A percentile compares a stretch with the other conserved stretches of the same genome.
These are phyloP conservation scores for Silurus lanzhouensis DNA, from an alignment of 2,797 vertebrate species.

Conservation along the genomic window DNA sequence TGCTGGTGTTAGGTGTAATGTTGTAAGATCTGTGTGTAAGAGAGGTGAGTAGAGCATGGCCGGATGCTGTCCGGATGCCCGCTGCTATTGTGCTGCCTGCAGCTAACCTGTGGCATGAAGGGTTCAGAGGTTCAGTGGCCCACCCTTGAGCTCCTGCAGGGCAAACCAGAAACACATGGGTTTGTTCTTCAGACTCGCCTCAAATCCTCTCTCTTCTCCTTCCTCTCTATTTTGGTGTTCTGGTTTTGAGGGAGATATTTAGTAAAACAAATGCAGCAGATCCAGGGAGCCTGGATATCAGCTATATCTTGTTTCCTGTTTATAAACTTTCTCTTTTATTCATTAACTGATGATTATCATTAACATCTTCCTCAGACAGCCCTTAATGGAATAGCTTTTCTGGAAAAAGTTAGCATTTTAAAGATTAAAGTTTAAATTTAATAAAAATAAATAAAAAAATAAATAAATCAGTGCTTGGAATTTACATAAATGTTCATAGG, in stretches of 20 bases:
- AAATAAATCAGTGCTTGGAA: neutral
- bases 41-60: neutral
- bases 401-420: neutral
- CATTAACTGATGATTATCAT: neutral
- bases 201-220: neutral
- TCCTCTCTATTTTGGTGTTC: neutral
- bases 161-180: conserved; percentile 54
- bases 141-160: conserved; percentile 28
- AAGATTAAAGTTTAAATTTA: no score
- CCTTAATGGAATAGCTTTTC: neutral
- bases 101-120: conserved; percentile 47
- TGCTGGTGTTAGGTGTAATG: neutral
- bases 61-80: conserved; percentile 27
- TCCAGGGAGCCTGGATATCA: neutral
- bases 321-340: neutral
- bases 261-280: neutral
- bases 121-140: conserved; percentile 33
- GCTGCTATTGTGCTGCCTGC: neutral
- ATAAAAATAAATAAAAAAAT: no score
- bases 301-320: neutral
- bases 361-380: neutral
- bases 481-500: neutral
- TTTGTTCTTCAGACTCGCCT: neutral
- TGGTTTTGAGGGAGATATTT: neutral
- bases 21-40: conserved; percentile 6